These are phyloP conservation scores for Rhadinocentrus ornatus DNA, from an alignment of 2,797 vertebrate genomes.

Conservation along the genomic window DNA sequence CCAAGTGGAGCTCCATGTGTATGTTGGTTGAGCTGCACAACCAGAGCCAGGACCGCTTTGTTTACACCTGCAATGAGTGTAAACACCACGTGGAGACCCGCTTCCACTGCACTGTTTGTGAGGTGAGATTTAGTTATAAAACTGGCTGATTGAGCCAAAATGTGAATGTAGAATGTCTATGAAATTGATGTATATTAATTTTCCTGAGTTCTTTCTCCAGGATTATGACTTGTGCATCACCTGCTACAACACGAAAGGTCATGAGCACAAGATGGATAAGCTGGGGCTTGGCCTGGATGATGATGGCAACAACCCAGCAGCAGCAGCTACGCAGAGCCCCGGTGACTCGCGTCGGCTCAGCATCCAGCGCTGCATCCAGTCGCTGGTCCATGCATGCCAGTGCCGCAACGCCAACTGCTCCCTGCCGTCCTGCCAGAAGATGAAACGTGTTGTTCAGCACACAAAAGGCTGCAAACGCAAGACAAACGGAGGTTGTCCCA, in stretches of 20 bases:
- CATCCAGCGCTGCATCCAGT: slow-evolving; percentile 99
- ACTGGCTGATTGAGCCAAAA: background rate
- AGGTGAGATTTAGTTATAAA: slow-evolving; percentile 80
- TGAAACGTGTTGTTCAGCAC: slow-evolving; percentile 98
- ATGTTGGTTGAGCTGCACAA: slow-evolving; percentile 98
- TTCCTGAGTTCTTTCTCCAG: slow-evolving; percentile 66
- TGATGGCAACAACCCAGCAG: slow-evolving; percentile 92
- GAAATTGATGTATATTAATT: background rate
- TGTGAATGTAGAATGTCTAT: background rate
- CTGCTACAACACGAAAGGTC: slow-evolving; percentile 97
- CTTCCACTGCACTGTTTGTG: slow-evolving; percentile 98
- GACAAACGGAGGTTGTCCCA: slow-evolving; percentile 96
- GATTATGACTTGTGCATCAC: slow-evolving; percentile 98
- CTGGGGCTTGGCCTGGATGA: slow-evolving; percentile 95
- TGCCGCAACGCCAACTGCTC: slow-evolving; percentile 99
- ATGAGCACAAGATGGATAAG: slow-evolving; percentile 99
- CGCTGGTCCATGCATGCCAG: slow-evolving; percentile 96
- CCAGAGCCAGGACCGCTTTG: slow-evolving; percentile 97
- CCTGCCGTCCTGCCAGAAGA: slow-evolving; percentile 97
- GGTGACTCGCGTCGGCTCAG: slow-evolving; percentile 96
- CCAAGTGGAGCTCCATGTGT: slow-evolving; percentile 97
- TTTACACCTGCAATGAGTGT: slow-evolving; percentile 98
- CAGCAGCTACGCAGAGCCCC: slow-evolving; percentile 92
- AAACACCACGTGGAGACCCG: slow-evolving; percentile 98
- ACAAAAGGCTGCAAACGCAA: slow-evolving; percentile 98